Evolutionary conservation across 2,888 invertebrate species (phyloP).

Genomic region (Parasteatoda lunata): DNA sequence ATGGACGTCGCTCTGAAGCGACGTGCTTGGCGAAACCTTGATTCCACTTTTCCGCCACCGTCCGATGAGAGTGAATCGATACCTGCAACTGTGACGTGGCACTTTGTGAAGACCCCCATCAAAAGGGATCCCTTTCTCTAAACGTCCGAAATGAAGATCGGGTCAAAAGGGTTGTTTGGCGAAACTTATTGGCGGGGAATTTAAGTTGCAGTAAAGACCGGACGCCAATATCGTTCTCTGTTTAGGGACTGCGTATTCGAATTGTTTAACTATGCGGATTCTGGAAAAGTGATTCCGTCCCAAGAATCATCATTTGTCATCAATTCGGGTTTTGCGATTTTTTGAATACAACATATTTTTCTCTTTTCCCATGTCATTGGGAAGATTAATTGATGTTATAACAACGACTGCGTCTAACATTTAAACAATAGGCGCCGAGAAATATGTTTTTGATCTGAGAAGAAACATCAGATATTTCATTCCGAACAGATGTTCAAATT

Average conservation of each 20-base stretch:
- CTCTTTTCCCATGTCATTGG: too few species aligned
- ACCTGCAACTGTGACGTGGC: constrained; percentile 11
- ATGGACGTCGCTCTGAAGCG: background rate
- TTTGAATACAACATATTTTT: too few species aligned
- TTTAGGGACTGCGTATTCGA: background rate
- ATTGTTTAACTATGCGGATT: too few species aligned
- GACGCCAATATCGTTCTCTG: constrained; percentile 1
- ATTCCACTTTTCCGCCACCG: background rate
- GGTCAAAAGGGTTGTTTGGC: constrained; percentile 3
- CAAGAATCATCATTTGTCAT: too few species aligned
- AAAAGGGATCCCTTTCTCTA: background rate
- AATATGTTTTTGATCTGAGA: too few species aligned
- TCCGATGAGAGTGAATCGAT: background rate
- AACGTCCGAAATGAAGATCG: background rate
- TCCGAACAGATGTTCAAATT: too few species aligned
- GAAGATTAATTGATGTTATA: too few species aligned
- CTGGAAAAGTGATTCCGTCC: too few species aligned
- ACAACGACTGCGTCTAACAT: too few species aligned
- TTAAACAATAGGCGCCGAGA: too few species aligned
- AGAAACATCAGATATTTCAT: too few species aligned
- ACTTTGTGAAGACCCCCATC: background rate
- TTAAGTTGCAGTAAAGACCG: background rate
- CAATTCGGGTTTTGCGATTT: too few species aligned
- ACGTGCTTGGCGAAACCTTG: background rate
- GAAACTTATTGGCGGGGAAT: constrained; percentile 12